Evolutionary conservation across 2,888 invertebrate species (phyloP).

Genomic region (Heliconius cydno): DNA sequence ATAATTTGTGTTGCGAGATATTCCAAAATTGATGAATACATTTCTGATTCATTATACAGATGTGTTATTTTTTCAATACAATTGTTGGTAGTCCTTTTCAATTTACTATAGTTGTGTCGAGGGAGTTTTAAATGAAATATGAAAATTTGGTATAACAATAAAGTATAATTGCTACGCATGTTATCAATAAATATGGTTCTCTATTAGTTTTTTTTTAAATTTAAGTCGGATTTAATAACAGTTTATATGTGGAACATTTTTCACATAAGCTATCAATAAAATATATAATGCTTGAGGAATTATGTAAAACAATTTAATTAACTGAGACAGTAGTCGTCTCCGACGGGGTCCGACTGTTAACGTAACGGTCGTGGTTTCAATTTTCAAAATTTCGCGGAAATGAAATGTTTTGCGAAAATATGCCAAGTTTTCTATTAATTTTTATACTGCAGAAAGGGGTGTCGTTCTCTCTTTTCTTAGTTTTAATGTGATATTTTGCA

Average conservation of each 20-base stretch:
- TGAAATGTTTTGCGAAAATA: too few species aligned
- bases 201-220: not conserved
- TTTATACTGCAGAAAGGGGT: too few species aligned
- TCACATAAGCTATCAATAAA: too few species aligned
- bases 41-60: slow-evolving; percentile 32
- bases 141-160: not conserved
- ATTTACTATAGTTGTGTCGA: not conserved
- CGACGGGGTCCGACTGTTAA: too few species aligned
- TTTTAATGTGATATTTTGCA: too few species aligned
- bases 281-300: too few species aligned
- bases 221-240: not conserved
- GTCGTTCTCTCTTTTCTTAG: too few species aligned
- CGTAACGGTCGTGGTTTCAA: too few species aligned
- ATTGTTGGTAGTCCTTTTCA: slow-evolving; percentile 1
- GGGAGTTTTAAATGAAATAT: not conserved
- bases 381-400: too few species aligned
- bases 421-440: too few species aligned
- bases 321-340: too few species aligned
- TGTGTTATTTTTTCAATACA: slow-evolving; percentile 12
- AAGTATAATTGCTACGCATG: not conserved
- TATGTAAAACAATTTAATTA: too few species aligned
- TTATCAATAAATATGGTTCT: not conserved
- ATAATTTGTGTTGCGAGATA: slow-evolving; percentile 49
- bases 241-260: not conserved
- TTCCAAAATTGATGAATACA: slow-evolving; percentile 43